These are phyloP conservation scores for Tetrax tetrax DNA, from an alignment of 2,113 vertebrate species.

Conservation along the genomic window DNA sequence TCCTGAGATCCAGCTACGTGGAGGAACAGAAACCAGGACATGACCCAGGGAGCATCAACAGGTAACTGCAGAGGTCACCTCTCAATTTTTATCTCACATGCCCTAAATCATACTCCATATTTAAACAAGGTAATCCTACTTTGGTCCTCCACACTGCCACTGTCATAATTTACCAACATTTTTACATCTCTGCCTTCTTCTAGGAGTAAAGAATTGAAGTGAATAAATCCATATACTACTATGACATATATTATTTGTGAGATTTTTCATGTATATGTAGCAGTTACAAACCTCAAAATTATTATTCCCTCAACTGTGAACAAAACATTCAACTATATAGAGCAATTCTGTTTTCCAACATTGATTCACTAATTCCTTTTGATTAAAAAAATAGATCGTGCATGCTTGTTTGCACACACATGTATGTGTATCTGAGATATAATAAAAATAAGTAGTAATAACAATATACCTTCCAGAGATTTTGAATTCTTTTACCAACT, in stretches of 20 bases:
- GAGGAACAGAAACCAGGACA: background rate
- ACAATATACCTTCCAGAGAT: background rate
- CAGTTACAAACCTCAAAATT: background rate
- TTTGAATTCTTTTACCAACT: background rate
- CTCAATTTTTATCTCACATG: background rate
- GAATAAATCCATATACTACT: background rate
- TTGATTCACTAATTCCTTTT: background rate
- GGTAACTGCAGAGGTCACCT: background rate
- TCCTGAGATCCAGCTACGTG: background rate
- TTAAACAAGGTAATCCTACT: background rate
- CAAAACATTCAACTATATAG: background rate
- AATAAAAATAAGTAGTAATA: background rate
- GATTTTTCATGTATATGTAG: background rate
- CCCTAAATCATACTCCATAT: background rate
- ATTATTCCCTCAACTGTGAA: background rate
- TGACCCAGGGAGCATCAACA: background rate
- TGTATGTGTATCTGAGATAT: background rate
- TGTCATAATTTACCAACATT: background rate
- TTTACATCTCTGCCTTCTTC: background rate
- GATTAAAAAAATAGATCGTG: background rate
- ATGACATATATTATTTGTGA: background rate
- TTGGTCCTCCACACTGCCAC: background rate
- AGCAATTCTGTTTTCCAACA: background rate
- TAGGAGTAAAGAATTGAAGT: background rate
- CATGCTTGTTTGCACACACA: background rate